Conservation (phyloP, 2,888 invertebrate genomes). For the Lithodes maja region DNA sequence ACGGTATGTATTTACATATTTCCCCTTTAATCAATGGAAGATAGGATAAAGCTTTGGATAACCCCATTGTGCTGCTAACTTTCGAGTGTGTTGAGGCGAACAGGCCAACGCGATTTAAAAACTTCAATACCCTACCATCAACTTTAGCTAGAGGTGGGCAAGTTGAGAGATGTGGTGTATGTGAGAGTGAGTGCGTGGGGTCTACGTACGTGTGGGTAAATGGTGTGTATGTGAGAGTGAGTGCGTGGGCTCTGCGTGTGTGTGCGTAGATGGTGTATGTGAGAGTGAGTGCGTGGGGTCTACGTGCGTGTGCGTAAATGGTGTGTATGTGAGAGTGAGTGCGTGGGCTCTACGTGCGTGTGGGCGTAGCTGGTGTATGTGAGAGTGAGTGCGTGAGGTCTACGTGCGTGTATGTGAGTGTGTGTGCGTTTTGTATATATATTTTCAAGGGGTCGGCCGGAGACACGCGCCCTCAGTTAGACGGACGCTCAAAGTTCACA, state of each 20-base stretch:
- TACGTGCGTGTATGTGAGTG: background rate
- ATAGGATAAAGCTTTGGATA: too few species aligned
- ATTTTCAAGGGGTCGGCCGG: background rate
- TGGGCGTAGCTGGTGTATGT: background rate
- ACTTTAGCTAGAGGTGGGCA: too few species aligned
- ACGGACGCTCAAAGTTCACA: constrained; percentile 1
- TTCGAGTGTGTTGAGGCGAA: too few species aligned
- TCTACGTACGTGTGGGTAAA: background rate
- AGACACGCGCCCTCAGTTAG: background rate
- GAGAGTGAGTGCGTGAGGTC: background rate
- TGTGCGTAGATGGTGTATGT: background rate
- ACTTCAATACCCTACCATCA: too few species aligned
- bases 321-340: background rate
- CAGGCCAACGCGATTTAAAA: too few species aligned
- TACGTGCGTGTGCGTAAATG: background rate
- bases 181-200: background rate
- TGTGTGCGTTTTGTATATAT: background rate
- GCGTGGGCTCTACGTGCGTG: background rate
- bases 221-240: background rate
- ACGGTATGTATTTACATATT: too few species aligned
- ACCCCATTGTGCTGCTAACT: too few species aligned
- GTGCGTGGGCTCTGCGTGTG: background rate
- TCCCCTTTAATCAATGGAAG: too few species aligned
- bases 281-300: background rate
- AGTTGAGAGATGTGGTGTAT: too few species aligned